Percentiles rank a stretch among this genome's conserved stretches.
phyloP scores from a whole-genome alignment of 1,140 invertebrate genomes.

The Platyscapa corneri region DNA sequence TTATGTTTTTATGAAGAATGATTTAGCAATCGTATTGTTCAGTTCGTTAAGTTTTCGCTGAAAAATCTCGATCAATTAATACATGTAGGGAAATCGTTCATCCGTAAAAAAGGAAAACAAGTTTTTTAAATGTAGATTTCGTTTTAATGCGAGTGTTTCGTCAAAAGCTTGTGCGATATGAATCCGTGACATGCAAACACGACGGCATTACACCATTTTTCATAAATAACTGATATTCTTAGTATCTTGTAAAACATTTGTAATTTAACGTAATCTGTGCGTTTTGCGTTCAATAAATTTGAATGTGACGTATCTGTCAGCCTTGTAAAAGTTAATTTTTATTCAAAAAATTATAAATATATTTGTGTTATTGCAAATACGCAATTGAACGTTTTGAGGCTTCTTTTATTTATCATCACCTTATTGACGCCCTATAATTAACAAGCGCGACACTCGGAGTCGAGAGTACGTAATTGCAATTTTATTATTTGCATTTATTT shows the following conservation, averaged over 20 bases:
- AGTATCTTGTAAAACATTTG: constrained; percentile 33
- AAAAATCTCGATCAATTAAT: not conserved
- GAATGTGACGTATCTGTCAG: constrained; percentile 36
- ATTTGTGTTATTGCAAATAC: constrained; percentile 63
- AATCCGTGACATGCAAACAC: not conserved
- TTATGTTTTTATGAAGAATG: too few species aligned
- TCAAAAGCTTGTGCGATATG: not conserved
- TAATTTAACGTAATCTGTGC: constrained; percentile 25
- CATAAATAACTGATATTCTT: not conserved
- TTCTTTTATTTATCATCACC: constrained; percentile 16
- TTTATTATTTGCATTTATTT: too few species aligned
- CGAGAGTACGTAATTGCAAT: too few species aligned
- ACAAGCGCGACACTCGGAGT: too few species aligned
- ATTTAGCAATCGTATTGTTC: too few species aligned
- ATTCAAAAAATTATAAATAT: constrained; percentile 61
- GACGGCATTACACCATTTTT: constrained; percentile 8
- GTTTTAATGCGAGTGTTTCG: not conserved
- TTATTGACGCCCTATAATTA: not conserved
- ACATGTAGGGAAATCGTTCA: not conserved
- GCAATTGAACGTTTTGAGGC: not conserved
- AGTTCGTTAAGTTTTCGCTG: too few species aligned
- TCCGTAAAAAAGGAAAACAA: not conserved
- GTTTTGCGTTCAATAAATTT: constrained; percentile 19
- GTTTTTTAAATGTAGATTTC: not conserved
- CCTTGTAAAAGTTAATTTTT: constrained; percentile 55